These are phyloP conservation scores for Pedionomus torquatus DNA, from an alignment of 2,113 vertebrate species.

Conservation along the genomic window DNA sequence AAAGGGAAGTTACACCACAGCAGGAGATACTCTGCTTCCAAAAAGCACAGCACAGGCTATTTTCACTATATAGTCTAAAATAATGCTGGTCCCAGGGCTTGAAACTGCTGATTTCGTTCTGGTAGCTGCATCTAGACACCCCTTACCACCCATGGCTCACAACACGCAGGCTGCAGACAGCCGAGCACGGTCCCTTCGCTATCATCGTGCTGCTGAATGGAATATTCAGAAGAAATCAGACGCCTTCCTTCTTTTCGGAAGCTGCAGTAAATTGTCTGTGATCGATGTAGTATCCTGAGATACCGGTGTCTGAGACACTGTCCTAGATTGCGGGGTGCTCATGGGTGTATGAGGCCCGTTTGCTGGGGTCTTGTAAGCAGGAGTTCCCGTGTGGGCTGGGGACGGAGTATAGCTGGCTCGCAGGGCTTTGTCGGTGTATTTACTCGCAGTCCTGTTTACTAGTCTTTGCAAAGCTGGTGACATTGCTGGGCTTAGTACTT, in stretches of 20 bases:
- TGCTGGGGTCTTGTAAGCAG: conserved; percentile 85
- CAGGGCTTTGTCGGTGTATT: conserved; percentile 95
- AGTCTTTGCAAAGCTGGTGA: conserved; percentile 93
- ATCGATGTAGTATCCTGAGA: conserved; percentile 91
- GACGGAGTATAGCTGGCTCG: conserved; percentile 97
- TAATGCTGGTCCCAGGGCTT: neutral
- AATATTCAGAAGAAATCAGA: conserved; percentile 83
- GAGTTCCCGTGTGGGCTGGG: conserved; percentile 79
- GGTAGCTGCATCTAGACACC: neutral
- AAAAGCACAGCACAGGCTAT: neutral
- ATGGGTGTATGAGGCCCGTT: conserved; percentile 79
- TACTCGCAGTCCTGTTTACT: conserved; percentile 92
- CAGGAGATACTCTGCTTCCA: neutral
- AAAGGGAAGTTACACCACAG: neutral
- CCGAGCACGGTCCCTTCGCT: neutral
- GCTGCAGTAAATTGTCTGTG: conserved; percentile 94
- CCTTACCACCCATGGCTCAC: neutral
- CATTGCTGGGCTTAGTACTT: conserved; percentile 91
- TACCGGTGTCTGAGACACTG: conserved; percentile 81
- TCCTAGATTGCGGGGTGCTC: conserved; percentile 79
- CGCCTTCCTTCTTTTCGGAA: conserved; percentile 92
- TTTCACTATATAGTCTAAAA: neutral
- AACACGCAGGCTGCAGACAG: neutral
- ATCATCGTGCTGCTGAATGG: neutral
- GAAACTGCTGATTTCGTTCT: neutral